phyloP scores from a whole-genome alignment of 2,888 invertebrate species.

The Trissonchulus latispiculum region DNA sequence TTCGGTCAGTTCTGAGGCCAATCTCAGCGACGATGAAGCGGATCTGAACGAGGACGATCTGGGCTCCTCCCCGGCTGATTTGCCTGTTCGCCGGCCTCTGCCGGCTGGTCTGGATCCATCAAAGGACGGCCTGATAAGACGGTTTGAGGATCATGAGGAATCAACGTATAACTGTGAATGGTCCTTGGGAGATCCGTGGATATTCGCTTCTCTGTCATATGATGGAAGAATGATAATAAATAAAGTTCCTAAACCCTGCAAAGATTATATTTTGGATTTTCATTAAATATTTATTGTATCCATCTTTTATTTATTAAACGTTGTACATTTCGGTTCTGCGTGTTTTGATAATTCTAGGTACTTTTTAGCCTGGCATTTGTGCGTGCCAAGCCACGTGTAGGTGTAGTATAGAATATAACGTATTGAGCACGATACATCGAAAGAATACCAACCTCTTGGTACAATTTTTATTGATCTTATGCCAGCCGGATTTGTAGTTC shows the following conservation, averaged over 20 bases:
- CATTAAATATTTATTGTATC: too few species aligned
- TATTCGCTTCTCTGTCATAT: conserved; percentile 94
- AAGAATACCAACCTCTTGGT: too few species aligned
- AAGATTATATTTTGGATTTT: conserved; percentile 63
- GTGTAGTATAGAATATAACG: too few species aligned
- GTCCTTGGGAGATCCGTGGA: conserved; percentile 96
- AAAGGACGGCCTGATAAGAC: conserved; percentile 71
- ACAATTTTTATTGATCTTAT: too few species aligned
- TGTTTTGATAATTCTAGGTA: conserved; percentile 3
- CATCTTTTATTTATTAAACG: too few species aligned
- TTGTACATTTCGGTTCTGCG: too few species aligned
- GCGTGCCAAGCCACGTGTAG: too few species aligned
- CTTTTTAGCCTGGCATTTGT: conserved; percentile 12
- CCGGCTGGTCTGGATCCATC: not conserved
- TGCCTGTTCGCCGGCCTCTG: conserved; percentile 31
- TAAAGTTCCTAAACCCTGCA: conserved; percentile 80
- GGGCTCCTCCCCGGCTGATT: conserved; percentile 27
- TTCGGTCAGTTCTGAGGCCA: conserved; percentile 72
- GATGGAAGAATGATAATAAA: conserved; percentile 89
- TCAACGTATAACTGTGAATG: conserved; percentile 94
- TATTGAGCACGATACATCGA: too few species aligned
- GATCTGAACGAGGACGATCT: conserved; percentile 38
- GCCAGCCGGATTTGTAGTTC: too few species aligned
- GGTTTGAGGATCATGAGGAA: conserved; percentile 93
- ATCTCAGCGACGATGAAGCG: conserved; percentile 50